These are phyloP conservation scores for Hylia prasina DNA, from an alignment of 2,113 vertebrate species.

Conservation along the genomic window DNA sequence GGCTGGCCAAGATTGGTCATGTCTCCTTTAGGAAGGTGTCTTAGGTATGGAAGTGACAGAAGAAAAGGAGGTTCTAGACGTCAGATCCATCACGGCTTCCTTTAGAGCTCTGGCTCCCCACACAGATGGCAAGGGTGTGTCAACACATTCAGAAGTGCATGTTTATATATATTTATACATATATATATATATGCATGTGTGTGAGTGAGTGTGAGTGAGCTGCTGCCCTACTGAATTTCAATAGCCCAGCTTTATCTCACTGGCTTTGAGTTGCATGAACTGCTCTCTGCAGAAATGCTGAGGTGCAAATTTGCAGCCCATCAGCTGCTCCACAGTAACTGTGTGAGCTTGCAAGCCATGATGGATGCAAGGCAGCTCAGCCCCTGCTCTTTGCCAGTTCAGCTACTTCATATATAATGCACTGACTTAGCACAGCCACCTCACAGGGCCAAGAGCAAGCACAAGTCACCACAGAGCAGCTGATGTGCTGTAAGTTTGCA, in stretches of 20 bases:
- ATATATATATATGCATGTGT: accelerated
- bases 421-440: not conserved
- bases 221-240: not conserved
- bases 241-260: not conserved
- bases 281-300: not conserved
- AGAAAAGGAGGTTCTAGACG: not conserved
- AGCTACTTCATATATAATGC: not conserved
- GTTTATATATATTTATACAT: not conserved
- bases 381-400: not conserved
- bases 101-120: not conserved
- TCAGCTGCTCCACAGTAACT: not conserved
- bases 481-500: not conserved
- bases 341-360: not conserved
- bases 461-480: not conserved
- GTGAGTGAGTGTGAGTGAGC: not conserved
- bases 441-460: not conserved
- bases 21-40: not conserved
- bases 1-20: accelerated
- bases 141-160: not conserved
- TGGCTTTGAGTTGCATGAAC: not conserved
- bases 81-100: not conserved
- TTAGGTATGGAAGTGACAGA: not conserved
- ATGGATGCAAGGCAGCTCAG: not conserved
- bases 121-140: not conserved
- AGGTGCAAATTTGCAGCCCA: not conserved